Evolutionary conservation across 2,797 vertebrate genomes (phyloP).

Genomic region (Bradypodion ventrale): DNA sequence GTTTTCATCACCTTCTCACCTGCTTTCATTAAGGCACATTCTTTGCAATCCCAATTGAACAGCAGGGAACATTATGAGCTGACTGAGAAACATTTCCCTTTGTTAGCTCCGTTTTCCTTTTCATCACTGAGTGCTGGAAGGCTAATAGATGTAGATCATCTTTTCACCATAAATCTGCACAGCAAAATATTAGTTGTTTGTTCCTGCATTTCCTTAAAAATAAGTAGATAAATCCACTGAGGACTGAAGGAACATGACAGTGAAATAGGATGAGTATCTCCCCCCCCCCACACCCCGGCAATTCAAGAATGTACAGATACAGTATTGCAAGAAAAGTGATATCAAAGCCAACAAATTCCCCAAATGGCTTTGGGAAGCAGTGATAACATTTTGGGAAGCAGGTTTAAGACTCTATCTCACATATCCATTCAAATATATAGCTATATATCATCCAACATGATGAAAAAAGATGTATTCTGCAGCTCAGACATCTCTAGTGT

Average conservation of each 20-base stretch:
- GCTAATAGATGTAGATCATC: conserved; percentile 73
- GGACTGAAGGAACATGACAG: conserved; percentile 38
- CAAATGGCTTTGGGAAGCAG: conserved; percentile 45
- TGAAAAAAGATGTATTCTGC: conserved; percentile 31
- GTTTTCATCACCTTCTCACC: conserved; percentile 68
- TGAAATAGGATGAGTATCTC: conserved; percentile 62
- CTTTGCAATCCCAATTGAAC: conserved; percentile 69
- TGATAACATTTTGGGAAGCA: conserved; percentile 59
- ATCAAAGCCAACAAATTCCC: conserved; percentile 61
- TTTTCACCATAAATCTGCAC: conserved; percentile 68
- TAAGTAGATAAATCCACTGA: conserved; percentile 61
- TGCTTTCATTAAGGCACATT: conserved; percentile 75
- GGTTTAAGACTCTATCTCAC: conserved; percentile 25
- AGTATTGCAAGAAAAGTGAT: conserved; percentile 34
- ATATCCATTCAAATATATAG: conserved; percentile 39
- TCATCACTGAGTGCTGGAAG: conserved; percentile 61
- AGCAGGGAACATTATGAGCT: conserved; percentile 70
- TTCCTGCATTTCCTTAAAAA: conserved; percentile 52
- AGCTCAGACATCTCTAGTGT: conserved; percentile 54
- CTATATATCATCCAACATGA: conserved; percentile 45
- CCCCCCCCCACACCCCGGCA: too few species aligned
- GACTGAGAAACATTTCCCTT: conserved; percentile 73
- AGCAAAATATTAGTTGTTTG: conserved; percentile 32
- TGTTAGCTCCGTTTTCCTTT: conserved; percentile 67
- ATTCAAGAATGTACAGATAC: conserved; percentile 57